phyloP scores from a whole-genome alignment of 2,888 invertebrate species.

The Spodoptera picta region DNA sequence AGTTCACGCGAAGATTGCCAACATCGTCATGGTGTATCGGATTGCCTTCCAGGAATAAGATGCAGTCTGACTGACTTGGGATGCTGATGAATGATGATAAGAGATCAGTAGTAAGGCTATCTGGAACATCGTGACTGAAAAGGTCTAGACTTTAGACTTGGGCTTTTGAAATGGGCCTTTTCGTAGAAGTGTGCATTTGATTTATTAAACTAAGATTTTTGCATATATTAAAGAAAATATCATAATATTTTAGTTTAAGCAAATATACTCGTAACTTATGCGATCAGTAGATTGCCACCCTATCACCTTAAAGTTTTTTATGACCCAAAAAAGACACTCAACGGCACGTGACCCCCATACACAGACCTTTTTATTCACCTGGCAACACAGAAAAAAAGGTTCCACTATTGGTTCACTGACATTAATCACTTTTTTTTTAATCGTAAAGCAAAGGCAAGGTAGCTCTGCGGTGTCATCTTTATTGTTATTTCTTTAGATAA shows the following conservation, averaged over 20 bases:
- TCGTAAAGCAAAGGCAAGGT: constrained; percentile 28
- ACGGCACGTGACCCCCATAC: constrained; percentile 46
- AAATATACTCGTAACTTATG: neutral
- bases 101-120: constrained; percentile 29
- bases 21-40: constrained; percentile 47
- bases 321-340: constrained; percentile 7
- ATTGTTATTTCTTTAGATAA: constrained; percentile 58
- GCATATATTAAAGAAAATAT: no score
- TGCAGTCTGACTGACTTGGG: constrained; percentile 32
- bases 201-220: no score
- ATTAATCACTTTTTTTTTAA: constrained; percentile 52
- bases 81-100: constrained; percentile 31
- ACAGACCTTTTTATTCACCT: constrained; percentile 35
- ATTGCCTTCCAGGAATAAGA: constrained; percentile 52
- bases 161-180: constrained; percentile 32
- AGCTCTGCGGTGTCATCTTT: constrained; percentile 51
- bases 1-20: constrained; percentile 48
- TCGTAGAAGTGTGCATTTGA: neutral
- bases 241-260: no score
- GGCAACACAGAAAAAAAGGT: constrained; percentile 37
- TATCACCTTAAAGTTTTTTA: constrained; percentile 19
- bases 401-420: constrained; percentile 20
- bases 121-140: constrained; percentile 23
- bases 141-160: constrained; percentile 26
- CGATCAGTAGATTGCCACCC: neutral